Conservation (phyloP, 2,113 vertebrate species). For the Ranitomeya variabilis region DNA sequence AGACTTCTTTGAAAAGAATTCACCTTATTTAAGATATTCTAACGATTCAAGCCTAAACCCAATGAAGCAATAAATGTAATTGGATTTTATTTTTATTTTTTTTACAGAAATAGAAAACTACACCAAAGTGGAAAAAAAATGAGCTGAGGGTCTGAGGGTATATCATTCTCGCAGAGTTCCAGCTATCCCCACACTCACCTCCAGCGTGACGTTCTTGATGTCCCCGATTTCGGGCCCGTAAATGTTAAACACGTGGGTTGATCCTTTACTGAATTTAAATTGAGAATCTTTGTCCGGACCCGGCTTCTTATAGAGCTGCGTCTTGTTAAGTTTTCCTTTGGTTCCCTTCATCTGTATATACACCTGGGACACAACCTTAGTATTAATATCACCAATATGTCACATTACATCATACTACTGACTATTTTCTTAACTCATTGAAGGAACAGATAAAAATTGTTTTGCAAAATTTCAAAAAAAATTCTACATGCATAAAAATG, state of each 20-base stretch:
- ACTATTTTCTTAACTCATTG: too few species aligned
- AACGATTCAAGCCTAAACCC: too few species aligned
- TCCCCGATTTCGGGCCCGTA: constrained; percentile 23
- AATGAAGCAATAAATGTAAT: too few species aligned
- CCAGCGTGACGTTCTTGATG: constrained; percentile 34
- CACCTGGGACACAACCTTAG: neutral
- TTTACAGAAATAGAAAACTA: too few species aligned
- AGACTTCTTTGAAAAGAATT: neutral
- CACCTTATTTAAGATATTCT: too few species aligned
- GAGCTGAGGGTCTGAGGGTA: too few species aligned
- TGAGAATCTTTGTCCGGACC: neutral
- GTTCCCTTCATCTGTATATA: constrained; percentile 54
- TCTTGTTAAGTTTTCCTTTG: constrained; percentile 57
- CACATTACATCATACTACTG: neutral
- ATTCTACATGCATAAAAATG: too few species aligned
- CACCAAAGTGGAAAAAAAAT: too few species aligned
- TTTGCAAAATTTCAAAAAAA: too few species aligned
- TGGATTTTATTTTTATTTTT: too few species aligned
- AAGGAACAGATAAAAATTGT: too few species aligned
- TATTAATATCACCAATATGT: neutral
- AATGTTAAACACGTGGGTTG: constrained; percentile 41
- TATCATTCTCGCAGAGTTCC: neutral
- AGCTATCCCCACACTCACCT: constrained; percentile 44
- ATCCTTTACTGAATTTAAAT: constrained; percentile 34
- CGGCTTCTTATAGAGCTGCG: neutral